phyloP scores from a whole-genome alignment of 1,140 invertebrate genomes.

The Drosophila trapezifrons region DNA sequence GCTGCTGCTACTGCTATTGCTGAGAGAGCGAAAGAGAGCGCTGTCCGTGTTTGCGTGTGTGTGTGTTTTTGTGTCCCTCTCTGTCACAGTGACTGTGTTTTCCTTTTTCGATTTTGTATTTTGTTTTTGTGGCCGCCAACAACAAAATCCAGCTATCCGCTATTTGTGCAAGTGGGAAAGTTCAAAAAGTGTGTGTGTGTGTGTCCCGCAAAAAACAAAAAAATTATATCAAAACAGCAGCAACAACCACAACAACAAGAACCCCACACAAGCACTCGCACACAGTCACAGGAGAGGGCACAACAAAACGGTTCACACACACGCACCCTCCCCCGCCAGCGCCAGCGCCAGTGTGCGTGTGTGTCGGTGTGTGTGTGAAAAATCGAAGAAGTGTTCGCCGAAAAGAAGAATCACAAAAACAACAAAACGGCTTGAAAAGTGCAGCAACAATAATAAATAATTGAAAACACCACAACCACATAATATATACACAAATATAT shows the following conservation, averaged over 20 bases:
- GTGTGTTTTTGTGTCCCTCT: constrained; percentile 24
- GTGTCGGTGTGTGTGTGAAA: constrained; percentile 54
- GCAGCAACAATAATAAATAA: constrained; percentile 13
- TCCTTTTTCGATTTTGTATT: constrained; percentile 43
- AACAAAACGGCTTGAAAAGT: constrained; percentile 14
- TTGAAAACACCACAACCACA: neutral
- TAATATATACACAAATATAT: neutral
- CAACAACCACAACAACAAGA: constrained; percentile 46
- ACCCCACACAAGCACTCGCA: constrained; percentile 26
- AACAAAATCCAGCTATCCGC: constrained; percentile 37
- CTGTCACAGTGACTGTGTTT: constrained; percentile 40
- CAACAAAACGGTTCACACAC: constrained; percentile 36
- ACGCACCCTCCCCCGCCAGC: constrained; percentile 32
- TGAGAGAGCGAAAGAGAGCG: constrained; percentile 22
- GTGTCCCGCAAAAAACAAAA: constrained; percentile 34
- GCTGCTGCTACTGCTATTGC: constrained; percentile 12
- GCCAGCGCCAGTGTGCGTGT: constrained; percentile 27
- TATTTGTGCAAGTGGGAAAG: constrained; percentile 45
- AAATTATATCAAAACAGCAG: constrained; percentile 46
- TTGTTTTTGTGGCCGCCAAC: constrained; percentile 25
- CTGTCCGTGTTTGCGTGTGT: constrained; percentile 10
- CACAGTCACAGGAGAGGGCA: constrained; percentile 21
- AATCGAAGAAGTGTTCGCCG: constrained; percentile 49
- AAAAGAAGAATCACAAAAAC: constrained; percentile 15
- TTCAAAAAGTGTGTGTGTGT: constrained; percentile 29